phyloP scores from a whole-genome alignment of 2,113 vertebrate genomes.

The Mobula birostris region DNA sequence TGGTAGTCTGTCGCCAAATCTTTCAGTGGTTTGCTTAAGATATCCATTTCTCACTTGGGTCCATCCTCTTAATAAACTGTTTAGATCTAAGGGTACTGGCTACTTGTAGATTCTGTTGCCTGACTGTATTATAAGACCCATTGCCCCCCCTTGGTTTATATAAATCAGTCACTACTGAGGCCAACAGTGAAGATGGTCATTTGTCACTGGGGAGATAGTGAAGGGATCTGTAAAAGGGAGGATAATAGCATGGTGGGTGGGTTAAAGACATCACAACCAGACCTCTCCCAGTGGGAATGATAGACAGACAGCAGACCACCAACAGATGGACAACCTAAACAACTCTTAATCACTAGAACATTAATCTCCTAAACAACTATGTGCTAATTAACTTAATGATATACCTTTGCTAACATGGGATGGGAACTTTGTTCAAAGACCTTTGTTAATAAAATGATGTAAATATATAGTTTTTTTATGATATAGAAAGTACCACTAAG shows the following conservation, averaged over 20 bases:
- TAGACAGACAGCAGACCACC: constrained; percentile 29
- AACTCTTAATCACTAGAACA: constrained; percentile 23
- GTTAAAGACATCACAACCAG: constrained; percentile 28
- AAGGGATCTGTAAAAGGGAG: not conserved
- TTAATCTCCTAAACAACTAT: constrained; percentile 31
- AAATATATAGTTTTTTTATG: not conserved
- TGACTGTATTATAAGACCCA: not conserved
- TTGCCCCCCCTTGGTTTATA: constrained; percentile 47
- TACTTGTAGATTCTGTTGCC: not conserved
- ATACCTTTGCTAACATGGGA: constrained; percentile 32
- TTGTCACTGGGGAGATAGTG: not conserved
- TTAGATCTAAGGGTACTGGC: constrained; percentile 43
- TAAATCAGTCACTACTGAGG: constrained; percentile 44
- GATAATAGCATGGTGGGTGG: constrained; percentile 32
- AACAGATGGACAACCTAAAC: constrained; percentile 28
- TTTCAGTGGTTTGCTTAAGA: constrained; percentile 57
- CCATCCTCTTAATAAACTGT: constrained; percentile 59
- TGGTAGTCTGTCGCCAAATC: constrained; percentile 63
- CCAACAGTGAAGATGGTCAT: not conserved
- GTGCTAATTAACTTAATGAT: not conserved
- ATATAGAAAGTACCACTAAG: not conserved
- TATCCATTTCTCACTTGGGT: constrained; percentile 57
- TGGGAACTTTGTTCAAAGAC: not conserved
- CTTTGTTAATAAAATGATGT: not conserved
- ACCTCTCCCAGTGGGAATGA: constrained; percentile 24